phyloP scores from a whole-genome alignment of 2,797 vertebrate species.

The Sebastes vulpes region DNA sequence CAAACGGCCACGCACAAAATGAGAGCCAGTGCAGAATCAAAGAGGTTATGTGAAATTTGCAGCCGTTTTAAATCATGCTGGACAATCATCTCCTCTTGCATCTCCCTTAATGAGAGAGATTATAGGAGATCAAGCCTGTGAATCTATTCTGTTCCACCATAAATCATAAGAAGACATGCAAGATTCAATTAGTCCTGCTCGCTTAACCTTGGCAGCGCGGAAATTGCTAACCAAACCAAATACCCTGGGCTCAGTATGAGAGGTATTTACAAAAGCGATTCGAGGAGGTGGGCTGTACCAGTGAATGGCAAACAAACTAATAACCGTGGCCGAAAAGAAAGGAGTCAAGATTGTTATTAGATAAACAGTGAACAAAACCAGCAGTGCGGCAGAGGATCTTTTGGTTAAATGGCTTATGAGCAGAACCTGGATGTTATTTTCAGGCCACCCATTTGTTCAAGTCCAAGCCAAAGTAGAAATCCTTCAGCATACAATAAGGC shows the following conservation, averaged over 20 bases:
- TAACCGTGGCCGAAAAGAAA: constrained; percentile 55
- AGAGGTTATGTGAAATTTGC: constrained; percentile 58
- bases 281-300: constrained; percentile 35
- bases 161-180: constrained; percentile 72
- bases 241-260: constrained; percentile 40
- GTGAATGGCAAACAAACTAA: constrained; percentile 65
- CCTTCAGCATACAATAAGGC: constrained; percentile 60
- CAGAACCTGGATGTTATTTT: constrained; percentile 68
- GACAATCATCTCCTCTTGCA: constrained; percentile 73
- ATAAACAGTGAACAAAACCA: constrained; percentile 68
- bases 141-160: constrained; percentile 67
- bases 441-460: constrained; percentile 66
- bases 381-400: constrained; percentile 31
- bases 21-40: constrained; percentile 53
- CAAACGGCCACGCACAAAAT: constrained; percentile 22
- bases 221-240: constrained; percentile 66
- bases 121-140: constrained; percentile 63
- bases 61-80: constrained; percentile 70
- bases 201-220: constrained; percentile 63
- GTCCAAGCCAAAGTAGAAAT: constrained; percentile 54
- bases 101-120: constrained; percentile 73
- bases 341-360: constrained; percentile 57
- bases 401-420: constrained; percentile 55
- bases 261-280: constrained; percentile 64
- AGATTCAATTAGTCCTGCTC: constrained; percentile 78